Evolutionary conservation across 1,140 invertebrate genomes (phyloP).

Genomic region (Nylanderia fulva): DNA sequence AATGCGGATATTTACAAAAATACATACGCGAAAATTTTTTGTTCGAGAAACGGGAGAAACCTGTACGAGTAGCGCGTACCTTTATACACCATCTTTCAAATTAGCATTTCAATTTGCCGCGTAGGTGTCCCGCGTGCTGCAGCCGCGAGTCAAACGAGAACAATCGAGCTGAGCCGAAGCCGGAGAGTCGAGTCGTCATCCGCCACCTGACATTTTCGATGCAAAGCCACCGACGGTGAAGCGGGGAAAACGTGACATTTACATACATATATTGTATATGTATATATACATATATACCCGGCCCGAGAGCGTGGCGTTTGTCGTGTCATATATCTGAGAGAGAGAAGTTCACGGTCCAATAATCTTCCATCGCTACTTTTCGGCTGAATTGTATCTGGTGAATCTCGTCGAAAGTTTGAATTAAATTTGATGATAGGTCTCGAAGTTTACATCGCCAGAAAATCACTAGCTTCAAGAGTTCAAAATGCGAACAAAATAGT

Average conservation of each 20-base stretch:
- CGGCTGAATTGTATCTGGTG: neutral
- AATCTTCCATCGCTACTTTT: conserved; percentile 34
- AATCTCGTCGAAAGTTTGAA: neutral
- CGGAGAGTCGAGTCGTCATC: conserved; percentile 25
- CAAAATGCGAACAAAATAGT: neutral
- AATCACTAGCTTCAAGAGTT: neutral
- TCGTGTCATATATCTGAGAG: conserved; percentile 44
- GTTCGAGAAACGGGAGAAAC: neutral
- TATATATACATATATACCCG: neutral
- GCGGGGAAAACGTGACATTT: conserved; percentile 49
- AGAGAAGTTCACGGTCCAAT: conserved; percentile 1
- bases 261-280: too few relatives aligned
- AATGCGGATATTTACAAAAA: neutral
- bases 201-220: conserved; percentile 71
- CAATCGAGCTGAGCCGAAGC: conserved; percentile 27
- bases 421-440: neutral
- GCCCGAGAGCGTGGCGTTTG: neutral
- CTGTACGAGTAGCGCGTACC: neutral
- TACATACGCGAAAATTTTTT: conserved; percentile 8
- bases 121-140: conserved; percentile 58
- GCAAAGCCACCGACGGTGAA: conserved; percentile 39
- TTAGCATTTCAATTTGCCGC: conserved; percentile 74
- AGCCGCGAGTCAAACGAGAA: conserved; percentile 36
- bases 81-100: conserved; percentile 12
- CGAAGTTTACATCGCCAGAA: neutral